These are phyloP conservation scores for Microctenopoma steveboyesi DNA, from an alignment of 2,797 vertebrate genomes.

Conservation along the genomic window DNA sequence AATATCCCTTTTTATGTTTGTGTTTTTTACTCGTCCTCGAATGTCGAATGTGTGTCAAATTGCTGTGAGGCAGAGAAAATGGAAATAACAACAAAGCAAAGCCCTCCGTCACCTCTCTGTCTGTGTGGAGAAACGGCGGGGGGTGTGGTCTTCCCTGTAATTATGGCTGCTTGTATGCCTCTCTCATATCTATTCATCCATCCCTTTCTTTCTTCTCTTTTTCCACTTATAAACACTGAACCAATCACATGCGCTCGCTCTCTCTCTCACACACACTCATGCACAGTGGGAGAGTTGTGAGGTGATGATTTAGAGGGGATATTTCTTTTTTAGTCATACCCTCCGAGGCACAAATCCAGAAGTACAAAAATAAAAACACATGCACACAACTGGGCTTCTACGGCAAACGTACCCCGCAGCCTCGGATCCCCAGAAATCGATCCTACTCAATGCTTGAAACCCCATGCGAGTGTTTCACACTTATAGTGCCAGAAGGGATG, in stretches of 20 bases:
- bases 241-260: conserved; percentile 9
- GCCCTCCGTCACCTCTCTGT: conserved; percentile 36
- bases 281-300: conserved; percentile 29
- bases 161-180: conserved; percentile 56
- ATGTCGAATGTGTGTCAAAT: conserved; percentile 32
- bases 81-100: conserved; percentile 69
- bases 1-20: conserved; percentile 37
- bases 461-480: conserved; percentile 72
- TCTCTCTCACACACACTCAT: conserved; percentile 21
- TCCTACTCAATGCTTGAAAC: conserved; percentile 69
- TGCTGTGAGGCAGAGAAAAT: conserved; percentile 65
- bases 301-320: conserved; percentile 46
- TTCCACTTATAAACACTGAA: conserved; percentile 36
- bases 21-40: conserved; percentile 29
- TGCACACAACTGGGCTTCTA: conserved; percentile 42
- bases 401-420: conserved; percentile 72
- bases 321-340: conserved; percentile 64
- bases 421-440: conserved; percentile 75
- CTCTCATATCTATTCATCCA: conserved; percentile 43
- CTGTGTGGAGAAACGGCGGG: conserved; percentile 33
- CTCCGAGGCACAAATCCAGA: conserved; percentile 59
- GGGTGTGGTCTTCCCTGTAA: conserved; percentile 60
- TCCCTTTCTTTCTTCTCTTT: conserved; percentile 27
- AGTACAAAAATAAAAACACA: conserved; percentile 37
- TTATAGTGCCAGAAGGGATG: conserved; percentile 66